Evolutionary conservation across 1,140 invertebrate species (phyloP).

Genomic region (Musca domestica): DNA sequence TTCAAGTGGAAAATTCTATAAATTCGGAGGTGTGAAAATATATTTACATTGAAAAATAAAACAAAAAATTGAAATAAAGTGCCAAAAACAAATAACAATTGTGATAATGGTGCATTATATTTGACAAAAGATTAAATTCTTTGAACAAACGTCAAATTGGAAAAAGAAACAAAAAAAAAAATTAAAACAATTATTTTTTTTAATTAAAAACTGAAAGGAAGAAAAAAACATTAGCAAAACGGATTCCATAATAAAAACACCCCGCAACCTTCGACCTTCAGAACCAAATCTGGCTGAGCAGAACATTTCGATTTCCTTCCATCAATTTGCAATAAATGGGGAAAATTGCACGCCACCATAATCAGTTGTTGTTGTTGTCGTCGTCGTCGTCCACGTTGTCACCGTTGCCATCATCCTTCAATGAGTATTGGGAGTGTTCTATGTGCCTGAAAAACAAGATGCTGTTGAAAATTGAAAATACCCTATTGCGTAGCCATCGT

Average conservation of each 20-base stretch:
- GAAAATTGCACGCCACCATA: constrained; percentile 48
- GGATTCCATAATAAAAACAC: neutral
- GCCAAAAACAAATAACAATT: no score
- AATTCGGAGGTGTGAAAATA: no score
- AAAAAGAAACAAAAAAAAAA: no score
- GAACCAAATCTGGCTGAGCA: no score
- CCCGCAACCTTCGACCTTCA: no score
- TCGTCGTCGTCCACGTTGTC: neutral
- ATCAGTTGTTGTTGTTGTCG: no score
- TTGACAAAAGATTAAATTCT: no score
- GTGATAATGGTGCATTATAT: no score
- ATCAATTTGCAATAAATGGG: constrained; percentile 45
- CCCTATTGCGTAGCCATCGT: constrained; percentile 73
- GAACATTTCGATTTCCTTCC: neutral
- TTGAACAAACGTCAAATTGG: no score
- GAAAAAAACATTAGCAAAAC: neutral
- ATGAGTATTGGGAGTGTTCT: constrained; percentile 51
- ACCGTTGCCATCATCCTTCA: constrained; percentile 28
- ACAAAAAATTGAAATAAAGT: no score
- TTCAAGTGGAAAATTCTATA: no score
- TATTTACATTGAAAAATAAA: no score
- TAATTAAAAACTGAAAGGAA: neutral
- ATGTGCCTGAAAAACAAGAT: constrained; percentile 57
- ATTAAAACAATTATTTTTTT: neutral
- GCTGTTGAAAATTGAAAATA: constrained; percentile 66